A percentile compares a stretch with the other conserved stretches of the same genome.
phyloP scores from a whole-genome alignment of 2,888 invertebrate species.

The Dryobotodes eremita region DNA sequence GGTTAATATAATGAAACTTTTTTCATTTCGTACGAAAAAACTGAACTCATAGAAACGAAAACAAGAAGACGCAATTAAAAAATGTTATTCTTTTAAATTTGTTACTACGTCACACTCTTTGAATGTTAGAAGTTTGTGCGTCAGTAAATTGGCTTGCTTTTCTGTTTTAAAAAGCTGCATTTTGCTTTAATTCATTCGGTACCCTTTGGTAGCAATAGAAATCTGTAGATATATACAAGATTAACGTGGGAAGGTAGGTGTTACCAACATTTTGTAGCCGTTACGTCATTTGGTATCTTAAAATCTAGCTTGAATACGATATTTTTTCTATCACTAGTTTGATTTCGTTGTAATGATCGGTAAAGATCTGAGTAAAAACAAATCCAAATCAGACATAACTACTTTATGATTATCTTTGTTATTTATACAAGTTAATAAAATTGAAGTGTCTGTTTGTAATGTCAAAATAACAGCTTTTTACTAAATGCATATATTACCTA shows the following conservation, averaged over 20 bases:
- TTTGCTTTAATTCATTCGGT: background rate
- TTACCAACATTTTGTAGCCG: background rate
- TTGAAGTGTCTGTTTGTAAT: too few species aligned
- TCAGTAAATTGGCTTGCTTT: slow-evolving; percentile 25
- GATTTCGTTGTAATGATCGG: background rate
- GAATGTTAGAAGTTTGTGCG: slow-evolving; percentile 19
- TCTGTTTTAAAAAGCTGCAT: slow-evolving; percentile 4
- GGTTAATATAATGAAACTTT: slow-evolving; percentile 78
- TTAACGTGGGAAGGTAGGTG: background rate
- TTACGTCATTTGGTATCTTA: background rate
- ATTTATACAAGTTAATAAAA: too few species aligned
- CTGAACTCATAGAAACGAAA: slow-evolving; percentile 63
- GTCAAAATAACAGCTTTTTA: too few species aligned
- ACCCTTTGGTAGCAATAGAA: background rate
- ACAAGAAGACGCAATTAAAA: slow-evolving; percentile 60
- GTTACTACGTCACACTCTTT: slow-evolving; percentile 27
- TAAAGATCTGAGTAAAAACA: background rate
- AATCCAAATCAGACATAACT: background rate
- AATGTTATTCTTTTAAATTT: slow-evolving; percentile 54
- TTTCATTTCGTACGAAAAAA: slow-evolving; percentile 78
- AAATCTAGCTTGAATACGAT: slow-evolving; percentile 1
- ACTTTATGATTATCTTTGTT: slow-evolving; percentile 4
- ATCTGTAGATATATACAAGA: slow-evolving; percentile 1
- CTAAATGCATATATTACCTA: too few species aligned
- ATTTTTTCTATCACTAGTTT: slow-evolving; percentile 4